Evolutionary conservation across 2,113 vertebrate genomes (phyloP).

Genomic region (Equus quagga): DNA sequence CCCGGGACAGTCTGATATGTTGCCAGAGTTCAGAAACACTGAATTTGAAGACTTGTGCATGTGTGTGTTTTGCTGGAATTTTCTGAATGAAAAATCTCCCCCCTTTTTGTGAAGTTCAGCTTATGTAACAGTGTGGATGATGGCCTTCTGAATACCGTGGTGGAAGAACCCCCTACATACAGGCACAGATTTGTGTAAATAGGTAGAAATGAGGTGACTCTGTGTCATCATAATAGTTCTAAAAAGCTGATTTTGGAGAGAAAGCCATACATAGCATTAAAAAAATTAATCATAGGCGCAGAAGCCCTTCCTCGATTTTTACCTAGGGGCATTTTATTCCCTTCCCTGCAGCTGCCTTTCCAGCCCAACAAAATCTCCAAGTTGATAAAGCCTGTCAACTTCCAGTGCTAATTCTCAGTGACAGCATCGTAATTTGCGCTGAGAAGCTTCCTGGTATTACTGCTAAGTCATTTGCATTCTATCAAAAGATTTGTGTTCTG

Average conservation of each 20-base stretch:
- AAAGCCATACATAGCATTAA: conserved; percentile 68
- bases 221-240: background rate
- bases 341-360: conserved; percentile 52
- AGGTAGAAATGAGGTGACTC: background rate
- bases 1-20: background rate
- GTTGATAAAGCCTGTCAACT: conserved; percentile 72
- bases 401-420: conserved; percentile 66
- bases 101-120: background rate
- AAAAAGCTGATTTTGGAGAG: conserved; percentile 69
- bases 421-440: conserved; percentile 58
- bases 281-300: conserved; percentile 67
- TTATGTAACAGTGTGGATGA: background rate
- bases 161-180: background rate
- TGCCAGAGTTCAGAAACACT: background rate
- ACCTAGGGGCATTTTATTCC: conserved; percentile 54
- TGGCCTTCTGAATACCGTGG: background rate
- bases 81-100: background rate
- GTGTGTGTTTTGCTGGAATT: background rate
- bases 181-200: background rate
- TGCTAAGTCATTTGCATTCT: conserved; percentile 63
- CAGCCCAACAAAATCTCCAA: conserved; percentile 52
- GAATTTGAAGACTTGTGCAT: background rate
- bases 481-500: conserved; percentile 48
- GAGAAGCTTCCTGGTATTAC: conserved; percentile 54
- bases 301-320: conserved; percentile 44